Evolutionary conservation across 2,797 vertebrate species (phyloP).

Genomic region (Syndactyla subalaris): DNA sequence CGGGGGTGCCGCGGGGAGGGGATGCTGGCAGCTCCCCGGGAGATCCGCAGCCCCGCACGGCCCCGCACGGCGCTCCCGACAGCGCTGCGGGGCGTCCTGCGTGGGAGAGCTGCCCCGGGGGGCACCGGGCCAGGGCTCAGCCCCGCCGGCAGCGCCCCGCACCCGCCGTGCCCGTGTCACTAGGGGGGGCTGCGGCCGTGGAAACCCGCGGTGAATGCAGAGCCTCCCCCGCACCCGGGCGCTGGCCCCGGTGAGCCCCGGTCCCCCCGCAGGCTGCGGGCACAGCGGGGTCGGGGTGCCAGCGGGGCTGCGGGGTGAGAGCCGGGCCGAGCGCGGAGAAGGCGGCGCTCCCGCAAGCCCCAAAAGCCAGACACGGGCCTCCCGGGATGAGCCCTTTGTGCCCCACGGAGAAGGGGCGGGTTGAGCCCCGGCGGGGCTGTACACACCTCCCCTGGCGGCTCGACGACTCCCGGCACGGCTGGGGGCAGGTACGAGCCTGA

Average conservation of each 20-base stretch:
- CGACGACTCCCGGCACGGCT: not conserved
- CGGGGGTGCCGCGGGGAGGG: not conserved
- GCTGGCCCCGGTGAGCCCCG: not conserved
- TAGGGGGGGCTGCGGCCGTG: conserved; percentile 66
- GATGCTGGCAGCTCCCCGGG: not conserved
- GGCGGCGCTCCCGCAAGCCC: not conserved
- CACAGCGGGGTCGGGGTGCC: not conserved
- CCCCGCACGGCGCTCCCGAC: not conserved
- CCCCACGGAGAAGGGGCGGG: not conserved
- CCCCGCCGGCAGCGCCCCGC: not conserved
- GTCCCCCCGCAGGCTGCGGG: not conserved
- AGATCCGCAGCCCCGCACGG: not conserved
- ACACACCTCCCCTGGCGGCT: not conserved
- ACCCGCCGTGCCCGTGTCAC: conserved; percentile 11
- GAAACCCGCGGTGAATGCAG: conserved; percentile 20
- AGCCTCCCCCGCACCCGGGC: not conserved
- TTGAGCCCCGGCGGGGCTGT: not conserved
- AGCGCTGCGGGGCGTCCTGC: not conserved
- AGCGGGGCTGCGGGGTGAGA: not conserved
- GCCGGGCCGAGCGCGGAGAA: not conserved
- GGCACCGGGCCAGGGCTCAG: not conserved
- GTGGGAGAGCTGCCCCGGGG: not conserved
- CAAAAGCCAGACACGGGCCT: not conserved
- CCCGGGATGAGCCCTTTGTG: not conserved
- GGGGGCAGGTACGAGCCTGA: not conserved